These are phyloP conservation scores for Mastacembelus armatus DNA, from an alignment of 2,797 vertebrate species.

Conservation along the genomic window DNA sequence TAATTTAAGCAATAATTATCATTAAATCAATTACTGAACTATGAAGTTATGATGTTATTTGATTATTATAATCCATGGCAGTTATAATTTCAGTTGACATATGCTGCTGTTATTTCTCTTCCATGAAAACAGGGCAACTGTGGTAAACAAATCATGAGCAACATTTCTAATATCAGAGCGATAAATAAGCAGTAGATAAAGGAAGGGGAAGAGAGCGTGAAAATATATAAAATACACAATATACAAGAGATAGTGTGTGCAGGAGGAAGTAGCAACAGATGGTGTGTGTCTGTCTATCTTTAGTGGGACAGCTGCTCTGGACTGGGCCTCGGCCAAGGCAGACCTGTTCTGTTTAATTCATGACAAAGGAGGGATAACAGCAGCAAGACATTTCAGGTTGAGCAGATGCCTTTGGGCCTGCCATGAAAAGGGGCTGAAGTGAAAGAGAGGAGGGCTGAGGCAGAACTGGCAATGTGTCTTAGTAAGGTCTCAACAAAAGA, in stretches of 20 bases:
- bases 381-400: constrained; percentile 56
- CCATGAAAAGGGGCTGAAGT: constrained; percentile 20
- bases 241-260: constrained; percentile 3
- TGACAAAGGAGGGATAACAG: constrained; percentile 58
- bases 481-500: constrained; percentile 70
- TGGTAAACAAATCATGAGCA: constrained; percentile 25
- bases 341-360: constrained; percentile 63
- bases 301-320: constrained; percentile 69
- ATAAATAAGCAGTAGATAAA: constrained; percentile 18
- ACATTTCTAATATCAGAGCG: constrained; percentile 40
- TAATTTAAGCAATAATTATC: not conserved
- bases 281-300: constrained; percentile 63
- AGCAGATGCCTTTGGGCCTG: constrained; percentile 52
- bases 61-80: not conserved
- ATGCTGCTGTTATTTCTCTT: not conserved
- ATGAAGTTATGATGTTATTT: not conserved
- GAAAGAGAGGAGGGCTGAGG: constrained; percentile 5
- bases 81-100: not conserved
- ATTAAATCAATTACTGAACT: not conserved
- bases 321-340: constrained; percentile 47
- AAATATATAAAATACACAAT: constrained; percentile 22
- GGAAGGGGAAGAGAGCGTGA: constrained; percentile 30
- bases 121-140: constrained; percentile 31
- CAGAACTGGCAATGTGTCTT: constrained; percentile 42
- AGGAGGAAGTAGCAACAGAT: constrained; percentile 66